Evolutionary conservation across 2,888 invertebrate genomes (phyloP), one percentile per base, ranked within the genome.

Genomic region (Meteorus cinctellus): DNA sequence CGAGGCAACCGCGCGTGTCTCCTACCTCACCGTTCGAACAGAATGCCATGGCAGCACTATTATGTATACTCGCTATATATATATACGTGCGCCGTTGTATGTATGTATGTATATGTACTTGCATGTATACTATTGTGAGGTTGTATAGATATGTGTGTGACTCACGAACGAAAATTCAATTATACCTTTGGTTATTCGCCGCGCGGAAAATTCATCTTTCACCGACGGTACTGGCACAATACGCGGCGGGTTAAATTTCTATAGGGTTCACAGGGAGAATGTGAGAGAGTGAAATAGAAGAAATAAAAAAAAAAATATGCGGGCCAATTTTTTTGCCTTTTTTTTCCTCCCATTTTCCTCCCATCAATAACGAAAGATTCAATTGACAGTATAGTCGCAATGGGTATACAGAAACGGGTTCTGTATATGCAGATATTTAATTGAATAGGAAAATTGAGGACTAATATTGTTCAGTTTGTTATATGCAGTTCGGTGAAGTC

Each of bases 131-230:
- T 8, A 4, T 34, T 48, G 48, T 55, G n/a, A n/a, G 55, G 5
- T 8, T 55, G 72, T 66, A 62, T 48, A 62, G 45, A 74, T 77
- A 76, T 78, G 73, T 72, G 62, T 12, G 24, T 27, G 62, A 65
- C 16, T 36, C 36, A 65, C 66, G 12, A n/a, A 36, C 63, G 62
- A 72, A 72, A 72, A 72, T 72, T 72, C 72, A 72, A 72, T 72
- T 72, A 72, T 62, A 72, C 29, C 63, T 62, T 34, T 45, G 41
- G 41, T 29, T 27, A 62, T 72, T 19, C 31, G 36, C 63, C 16
- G 60, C 16, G 24, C 8, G 45, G 63, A 72, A 72, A 72, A 72
- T 45, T 63, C 72, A 62, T 60, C 41, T 36, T 60, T 71, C 59
- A 68, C 51, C 45, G 41, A 31, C 45, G 29, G n/a, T 45, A 48